Conservation (phyloP, 2,113 vertebrate genomes). For the Antennarius striatus region DNA sequence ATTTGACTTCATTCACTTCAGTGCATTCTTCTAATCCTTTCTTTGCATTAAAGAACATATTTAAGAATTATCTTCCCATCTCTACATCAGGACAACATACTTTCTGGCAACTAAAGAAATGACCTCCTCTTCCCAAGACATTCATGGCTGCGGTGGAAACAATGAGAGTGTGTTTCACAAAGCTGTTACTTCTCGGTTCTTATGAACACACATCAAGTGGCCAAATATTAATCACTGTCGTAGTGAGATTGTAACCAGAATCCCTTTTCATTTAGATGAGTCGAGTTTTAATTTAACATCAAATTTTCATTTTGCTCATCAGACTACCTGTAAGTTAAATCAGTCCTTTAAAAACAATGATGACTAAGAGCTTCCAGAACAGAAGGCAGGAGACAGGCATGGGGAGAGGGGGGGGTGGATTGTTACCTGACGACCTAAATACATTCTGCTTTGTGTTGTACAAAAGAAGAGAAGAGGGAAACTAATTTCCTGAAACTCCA, state of each 20-base stretch:
- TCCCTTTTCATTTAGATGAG: slow-evolving; percentile 27
- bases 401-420: slow-evolving; percentile 4
- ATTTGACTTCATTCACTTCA: slow-evolving; percentile 60
- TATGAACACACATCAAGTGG: slow-evolving; percentile 60
- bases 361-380: slow-evolving; percentile 66
- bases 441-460: slow-evolving; percentile 73
- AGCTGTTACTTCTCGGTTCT: slow-evolving; percentile 49
- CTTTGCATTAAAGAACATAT: slow-evolving; percentile 35
- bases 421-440: slow-evolving; percentile 72
- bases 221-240: slow-evolving; percentile 69
- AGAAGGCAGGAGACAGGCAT: slow-evolving; percentile 29
- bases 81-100: slow-evolving; percentile 61
- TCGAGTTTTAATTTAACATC: slow-evolving; percentile 63
- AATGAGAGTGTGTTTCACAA: slow-evolving; percentile 66
- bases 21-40: slow-evolving; percentile 13
- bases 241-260: slow-evolving; percentile 36
- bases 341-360: slow-evolving; percentile 64
- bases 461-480: slow-evolving; percentile 65
- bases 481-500: slow-evolving; percentile 80
- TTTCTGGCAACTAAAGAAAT: slow-evolving; percentile 75
- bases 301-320: slow-evolving; percentile 58
- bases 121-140: slow-evolving; percentile 62
- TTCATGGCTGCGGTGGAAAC: slow-evolving; percentile 61
- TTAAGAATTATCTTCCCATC: slow-evolving; percentile 46
- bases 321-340: slow-evolving; percentile 60